Conservation (phyloP, 2,888 invertebrate species). For the Calameuta filiformis region DNA sequence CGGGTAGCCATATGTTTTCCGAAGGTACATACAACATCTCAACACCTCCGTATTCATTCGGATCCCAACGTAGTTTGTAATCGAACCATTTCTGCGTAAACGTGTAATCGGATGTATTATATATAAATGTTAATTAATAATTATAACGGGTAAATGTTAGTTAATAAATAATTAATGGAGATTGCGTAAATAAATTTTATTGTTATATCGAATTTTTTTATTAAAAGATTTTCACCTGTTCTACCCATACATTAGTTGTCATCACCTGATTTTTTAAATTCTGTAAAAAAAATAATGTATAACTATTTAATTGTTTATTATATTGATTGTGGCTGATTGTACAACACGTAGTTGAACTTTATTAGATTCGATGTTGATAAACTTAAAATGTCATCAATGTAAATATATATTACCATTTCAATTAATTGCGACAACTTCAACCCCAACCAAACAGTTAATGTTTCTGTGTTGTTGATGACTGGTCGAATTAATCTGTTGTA, state of each 20-base stretch:
- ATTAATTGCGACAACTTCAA: conserved; percentile 90
- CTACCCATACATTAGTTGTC: conserved; percentile 95
- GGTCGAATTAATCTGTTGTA: conserved; percentile 96
- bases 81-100: conserved; percentile 86
- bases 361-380: neutral
- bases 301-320: conserved; percentile 4
- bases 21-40: conserved; percentile 94
- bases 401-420: conserved; percentile 72
- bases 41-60: conserved; percentile 90
- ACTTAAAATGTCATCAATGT: neutral
- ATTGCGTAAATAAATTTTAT: neutral
- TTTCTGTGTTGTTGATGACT: conserved; percentile 92
- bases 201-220: neutral
- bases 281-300: conserved; percentile 44
- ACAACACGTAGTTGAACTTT: neutral
- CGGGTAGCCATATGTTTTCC: conserved; percentile 96
- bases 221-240: conserved; percentile 75
- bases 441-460: conserved; percentile 90
- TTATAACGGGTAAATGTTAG: conserved; percentile 80
- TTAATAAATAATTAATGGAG: neutral
- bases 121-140: conserved; percentile 77
- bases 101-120: conserved; percentile 61
- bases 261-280: conserved; percentile 94
- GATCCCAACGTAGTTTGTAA: conserved; percentile 90
- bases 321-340: neutral